A percentile compares a stretch with the other conserved stretches of the same genome.
Evolutionary conservation across 2,113 vertebrate genomes (phyloP).

Genomic region (Ahaetulla prasina): DNA sequence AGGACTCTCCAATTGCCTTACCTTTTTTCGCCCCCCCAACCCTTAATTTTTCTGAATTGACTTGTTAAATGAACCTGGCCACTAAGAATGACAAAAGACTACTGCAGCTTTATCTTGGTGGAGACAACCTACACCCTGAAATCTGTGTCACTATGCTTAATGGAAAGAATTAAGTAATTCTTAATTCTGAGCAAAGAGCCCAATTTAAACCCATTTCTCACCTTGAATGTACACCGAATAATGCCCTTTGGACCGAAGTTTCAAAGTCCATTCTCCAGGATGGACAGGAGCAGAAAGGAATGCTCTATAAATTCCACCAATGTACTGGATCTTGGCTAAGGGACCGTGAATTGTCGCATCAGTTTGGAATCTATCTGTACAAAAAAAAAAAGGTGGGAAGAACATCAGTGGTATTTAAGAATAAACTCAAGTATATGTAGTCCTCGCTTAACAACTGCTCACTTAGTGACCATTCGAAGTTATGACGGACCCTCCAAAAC

Average conservation of each 20-base stretch:
- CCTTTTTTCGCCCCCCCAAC: background rate
- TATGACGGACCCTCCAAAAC: too few relatives aligned
- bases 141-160: background rate
- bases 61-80: background rate
- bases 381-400: background rate
- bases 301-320: conserved; percentile 69
- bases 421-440: background rate
- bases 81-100: background rate
- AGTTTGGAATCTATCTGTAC: conserved; percentile 45
- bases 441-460: too few relatives aligned
- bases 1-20: background rate
- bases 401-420: background rate
- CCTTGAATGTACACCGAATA: conserved; percentile 75
- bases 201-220: conserved; percentile 41
- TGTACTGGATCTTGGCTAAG: conserved; percentile 43
- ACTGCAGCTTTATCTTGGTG: background rate
- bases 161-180: too few relatives aligned
- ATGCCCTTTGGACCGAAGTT: conserved; percentile 56
- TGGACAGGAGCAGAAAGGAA: conserved; percentile 63
- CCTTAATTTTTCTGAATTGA: background rate
- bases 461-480: too few relatives aligned
- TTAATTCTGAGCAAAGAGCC: background rate
- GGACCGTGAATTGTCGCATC: conserved; percentile 50
- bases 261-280: conserved; percentile 74
- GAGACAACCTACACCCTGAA: background rate